Evolutionary conservation across 2,888 invertebrate genomes (phyloP).

Genomic region (Spodoptera littoralis): DNA sequence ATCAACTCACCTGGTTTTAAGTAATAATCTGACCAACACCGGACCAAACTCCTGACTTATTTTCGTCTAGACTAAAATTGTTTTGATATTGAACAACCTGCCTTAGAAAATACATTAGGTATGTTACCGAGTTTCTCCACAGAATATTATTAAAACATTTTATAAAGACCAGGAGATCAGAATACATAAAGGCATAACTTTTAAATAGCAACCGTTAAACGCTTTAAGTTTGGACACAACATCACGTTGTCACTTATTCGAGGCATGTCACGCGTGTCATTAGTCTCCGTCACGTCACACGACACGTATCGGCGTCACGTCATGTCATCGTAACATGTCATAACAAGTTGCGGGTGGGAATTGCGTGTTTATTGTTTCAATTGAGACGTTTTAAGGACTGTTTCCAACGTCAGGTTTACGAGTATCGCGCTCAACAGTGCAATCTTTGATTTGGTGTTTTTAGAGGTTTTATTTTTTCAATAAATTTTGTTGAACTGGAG

Average conservation of each 20-base stretch:
- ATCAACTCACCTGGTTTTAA: too few relatives aligned
- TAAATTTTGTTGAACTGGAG: too few relatives aligned
- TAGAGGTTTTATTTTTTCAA: too few relatives aligned
- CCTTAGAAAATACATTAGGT: too few relatives aligned
- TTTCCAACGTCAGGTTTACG: conserved; percentile 22
- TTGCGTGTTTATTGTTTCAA: conserved; percentile 49
- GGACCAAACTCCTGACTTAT: too few relatives aligned
- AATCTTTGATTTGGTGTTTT: conserved; percentile 6
- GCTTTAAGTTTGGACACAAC: conserved; percentile 32
- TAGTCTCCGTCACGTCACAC: conserved; percentile 49
- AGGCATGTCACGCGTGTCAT: conserved; percentile 47
- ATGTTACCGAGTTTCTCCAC: too few relatives aligned
- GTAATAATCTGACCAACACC: too few relatives aligned
- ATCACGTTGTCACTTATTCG: conserved; percentile 31
- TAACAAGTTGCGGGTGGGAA: conserved; percentile 45
- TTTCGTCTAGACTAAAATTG: too few relatives aligned
- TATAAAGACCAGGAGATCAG: too few relatives aligned
- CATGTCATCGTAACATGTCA: conserved; percentile 47
- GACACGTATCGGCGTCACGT: conserved; percentile 46
- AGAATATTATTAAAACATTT: too few relatives aligned
- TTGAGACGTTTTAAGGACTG: conserved; percentile 36
- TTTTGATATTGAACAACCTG: too few relatives aligned
- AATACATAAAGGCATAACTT: conserved; percentile 14
- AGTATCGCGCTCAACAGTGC: conserved; percentile 14
- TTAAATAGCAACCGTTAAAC: conserved; percentile 33